Conservation (phyloP, 2,113 vertebrate species). For the Cromileptes altivelis region DNA sequence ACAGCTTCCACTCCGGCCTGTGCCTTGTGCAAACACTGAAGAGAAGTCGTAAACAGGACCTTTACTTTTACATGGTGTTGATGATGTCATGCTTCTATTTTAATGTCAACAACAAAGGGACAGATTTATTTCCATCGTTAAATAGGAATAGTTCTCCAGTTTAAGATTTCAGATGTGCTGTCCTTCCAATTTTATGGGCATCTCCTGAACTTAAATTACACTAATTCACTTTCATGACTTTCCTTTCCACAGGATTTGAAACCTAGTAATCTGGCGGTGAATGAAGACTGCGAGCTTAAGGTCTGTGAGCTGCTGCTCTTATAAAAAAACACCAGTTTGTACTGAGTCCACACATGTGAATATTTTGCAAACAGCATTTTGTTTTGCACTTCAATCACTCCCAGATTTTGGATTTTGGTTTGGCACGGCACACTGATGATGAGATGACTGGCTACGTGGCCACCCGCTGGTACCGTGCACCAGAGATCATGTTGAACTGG, state of each 20-base stretch:
- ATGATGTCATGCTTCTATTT: constrained; percentile 8
- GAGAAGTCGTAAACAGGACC: constrained; percentile 24
- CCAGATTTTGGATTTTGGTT: constrained; percentile 98
- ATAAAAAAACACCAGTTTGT: neutral
- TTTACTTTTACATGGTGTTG: constrained; percentile 23
- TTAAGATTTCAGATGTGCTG: neutral
- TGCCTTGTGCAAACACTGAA: constrained; percentile 47
- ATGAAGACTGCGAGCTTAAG: constrained; percentile 99
- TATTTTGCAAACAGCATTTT: neutral
- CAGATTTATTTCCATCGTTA: neutral
- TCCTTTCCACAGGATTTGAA: constrained; percentile 91
- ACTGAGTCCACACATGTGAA: neutral
- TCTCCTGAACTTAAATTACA: neutral
- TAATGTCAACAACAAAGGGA: neutral
- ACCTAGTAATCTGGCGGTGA: constrained; percentile 97
- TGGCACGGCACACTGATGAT: constrained; percentile 96
- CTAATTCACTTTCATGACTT: constrained; percentile 7
- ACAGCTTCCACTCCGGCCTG: neutral
- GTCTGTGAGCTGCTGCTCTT: constrained; percentile 78
- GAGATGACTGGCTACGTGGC: constrained; percentile 99
- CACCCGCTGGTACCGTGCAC: constrained; percentile 97
- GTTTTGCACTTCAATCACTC: neutral
- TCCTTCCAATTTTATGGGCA: neutral
- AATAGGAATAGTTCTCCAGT: neutral
- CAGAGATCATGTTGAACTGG: constrained; percentile 99